Evolutionary conservation across 2,113 vertebrate genomes (phyloP).

Genomic region (Tragelaphus buxtoni): DNA sequence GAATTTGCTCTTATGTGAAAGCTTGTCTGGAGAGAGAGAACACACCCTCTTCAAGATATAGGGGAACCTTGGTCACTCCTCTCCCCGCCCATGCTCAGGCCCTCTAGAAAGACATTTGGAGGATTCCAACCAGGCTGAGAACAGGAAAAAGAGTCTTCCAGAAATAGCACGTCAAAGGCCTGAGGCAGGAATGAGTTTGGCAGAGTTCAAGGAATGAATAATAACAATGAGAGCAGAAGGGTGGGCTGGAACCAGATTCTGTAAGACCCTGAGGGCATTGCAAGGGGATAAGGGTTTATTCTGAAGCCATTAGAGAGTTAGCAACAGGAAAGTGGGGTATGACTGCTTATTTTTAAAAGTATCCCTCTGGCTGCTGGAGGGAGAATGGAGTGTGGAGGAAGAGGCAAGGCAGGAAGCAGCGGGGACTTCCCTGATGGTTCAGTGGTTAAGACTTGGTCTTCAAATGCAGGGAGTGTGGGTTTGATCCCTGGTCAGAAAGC

Average conservation of each 20-base stretch:
- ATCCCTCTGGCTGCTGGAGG: background rate
- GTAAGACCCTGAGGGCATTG: background rate
- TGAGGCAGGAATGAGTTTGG: background rate
- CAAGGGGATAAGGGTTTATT: background rate
- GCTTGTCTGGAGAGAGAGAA: background rate
- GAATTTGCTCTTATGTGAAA: background rate
- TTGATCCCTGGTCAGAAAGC: background rate
- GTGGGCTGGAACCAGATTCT: background rate
- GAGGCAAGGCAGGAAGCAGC: background rate
- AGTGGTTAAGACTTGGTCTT: background rate
- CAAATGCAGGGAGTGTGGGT: background rate
- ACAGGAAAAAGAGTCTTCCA: background rate
- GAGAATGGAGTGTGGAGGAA: background rate
- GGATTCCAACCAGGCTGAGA: background rate
- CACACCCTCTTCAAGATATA: background rate
- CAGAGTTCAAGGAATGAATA: background rate
- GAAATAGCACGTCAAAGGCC: background rate
- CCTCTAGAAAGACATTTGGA: background rate
- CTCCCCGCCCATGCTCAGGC: background rate
- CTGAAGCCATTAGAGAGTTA: background rate
- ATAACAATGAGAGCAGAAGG: background rate
- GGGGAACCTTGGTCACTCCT: background rate
- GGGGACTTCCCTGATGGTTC: background rate
- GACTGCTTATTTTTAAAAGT: background rate
- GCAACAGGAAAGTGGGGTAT: background rate